Conservation (phyloP, 2,888 invertebrate genomes). For the Phalangium opilio region DNA sequence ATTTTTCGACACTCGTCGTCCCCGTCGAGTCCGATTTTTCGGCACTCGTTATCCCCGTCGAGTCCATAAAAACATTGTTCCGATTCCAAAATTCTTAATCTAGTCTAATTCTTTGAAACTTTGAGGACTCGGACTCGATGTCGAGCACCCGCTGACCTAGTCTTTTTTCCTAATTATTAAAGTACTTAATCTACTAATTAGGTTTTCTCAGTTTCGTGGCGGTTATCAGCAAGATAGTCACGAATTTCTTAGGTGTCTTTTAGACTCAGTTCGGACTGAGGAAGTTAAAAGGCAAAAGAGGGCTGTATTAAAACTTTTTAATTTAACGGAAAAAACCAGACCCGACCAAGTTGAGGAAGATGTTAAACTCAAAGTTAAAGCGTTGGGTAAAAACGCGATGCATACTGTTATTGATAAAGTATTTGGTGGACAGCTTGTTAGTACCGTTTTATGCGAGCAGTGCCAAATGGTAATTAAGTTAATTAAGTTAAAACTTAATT, state of each 20-base stretch:
- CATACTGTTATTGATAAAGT: constrained; percentile 56
- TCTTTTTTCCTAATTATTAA: too few relatives aligned
- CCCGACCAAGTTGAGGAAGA: constrained; percentile 60
- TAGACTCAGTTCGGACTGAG: constrained; percentile 68
- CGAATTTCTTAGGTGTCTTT: constrained; percentile 72
- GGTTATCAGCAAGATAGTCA: constrained; percentile 95
- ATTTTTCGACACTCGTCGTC: too few relatives aligned
- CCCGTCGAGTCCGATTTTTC: too few relatives aligned
- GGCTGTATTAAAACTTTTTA: constrained; percentile 60
- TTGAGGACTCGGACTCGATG: too few relatives aligned
- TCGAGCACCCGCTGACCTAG: too few relatives aligned
- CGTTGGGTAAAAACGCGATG: constrained; percentile 43
- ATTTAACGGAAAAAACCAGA: constrained; percentile 53
- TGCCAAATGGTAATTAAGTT: constrained; percentile 44
- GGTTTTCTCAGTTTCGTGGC: constrained; percentile 69
- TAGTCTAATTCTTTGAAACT: too few relatives aligned
- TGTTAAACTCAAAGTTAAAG: constrained; percentile 56
- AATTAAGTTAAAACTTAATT: background rate
- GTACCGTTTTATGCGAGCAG: constrained; percentile 67
- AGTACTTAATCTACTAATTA: constrained; percentile 15
- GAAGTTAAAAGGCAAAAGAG: constrained; percentile 59
- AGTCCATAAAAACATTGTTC: too few relatives aligned
- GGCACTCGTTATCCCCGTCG: too few relatives aligned
- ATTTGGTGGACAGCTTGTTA: constrained; percentile 83
- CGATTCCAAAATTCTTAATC: too few relatives aligned